Percentiles rank a stretch among this genome's conserved stretches.
These are phyloP conservation scores for Ophion slaviceki DNA, from an alignment of 2,888 invertebrate genomes.

Conservation along the genomic window DNA sequence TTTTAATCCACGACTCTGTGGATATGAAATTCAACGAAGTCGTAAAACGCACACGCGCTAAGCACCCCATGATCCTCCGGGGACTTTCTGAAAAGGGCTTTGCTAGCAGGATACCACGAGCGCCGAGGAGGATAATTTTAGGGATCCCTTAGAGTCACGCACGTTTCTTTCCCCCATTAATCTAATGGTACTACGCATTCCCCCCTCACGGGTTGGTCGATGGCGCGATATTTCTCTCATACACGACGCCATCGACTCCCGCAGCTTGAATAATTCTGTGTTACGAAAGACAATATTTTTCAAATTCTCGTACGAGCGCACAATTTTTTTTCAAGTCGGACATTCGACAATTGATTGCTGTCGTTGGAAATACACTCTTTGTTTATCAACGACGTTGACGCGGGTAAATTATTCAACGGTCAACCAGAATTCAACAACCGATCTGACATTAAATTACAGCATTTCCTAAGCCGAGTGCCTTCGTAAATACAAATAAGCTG, in stretches of 20 bases:
- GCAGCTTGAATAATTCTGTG: constrained; percentile 11
- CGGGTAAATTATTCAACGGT: too few relatives aligned
- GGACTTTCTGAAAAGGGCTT: constrained; percentile 76
- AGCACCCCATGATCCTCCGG: constrained; percentile 54
- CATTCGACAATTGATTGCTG: too few relatives aligned
- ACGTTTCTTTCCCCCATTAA: constrained; percentile 44
- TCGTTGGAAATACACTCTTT: too few relatives aligned
- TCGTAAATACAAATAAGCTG: too few relatives aligned
- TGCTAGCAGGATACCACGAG: constrained; percentile 75
- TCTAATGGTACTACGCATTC: constrained; percentile 48
- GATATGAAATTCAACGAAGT: neutral
- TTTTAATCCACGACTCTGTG: neutral
- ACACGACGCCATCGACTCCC: neutral
- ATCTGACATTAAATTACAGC: too few relatives aligned
- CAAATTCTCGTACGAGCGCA: too few relatives aligned
- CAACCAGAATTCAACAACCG: too few relatives aligned
- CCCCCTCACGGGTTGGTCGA: neutral
- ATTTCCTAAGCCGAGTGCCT: too few relatives aligned
- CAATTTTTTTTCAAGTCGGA: too few relatives aligned
- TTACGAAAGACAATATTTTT: neutral
- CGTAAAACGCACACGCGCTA: constrained; percentile 27
- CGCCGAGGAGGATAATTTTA: constrained; percentile 70
- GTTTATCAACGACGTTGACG: too few relatives aligned
- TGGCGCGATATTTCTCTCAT: constrained; percentile 11
- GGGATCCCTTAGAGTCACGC: constrained; percentile 66